Base-by-base conservation (phyloP, 2,888 invertebrate species). In the Andrena trimmerana region DNA sequence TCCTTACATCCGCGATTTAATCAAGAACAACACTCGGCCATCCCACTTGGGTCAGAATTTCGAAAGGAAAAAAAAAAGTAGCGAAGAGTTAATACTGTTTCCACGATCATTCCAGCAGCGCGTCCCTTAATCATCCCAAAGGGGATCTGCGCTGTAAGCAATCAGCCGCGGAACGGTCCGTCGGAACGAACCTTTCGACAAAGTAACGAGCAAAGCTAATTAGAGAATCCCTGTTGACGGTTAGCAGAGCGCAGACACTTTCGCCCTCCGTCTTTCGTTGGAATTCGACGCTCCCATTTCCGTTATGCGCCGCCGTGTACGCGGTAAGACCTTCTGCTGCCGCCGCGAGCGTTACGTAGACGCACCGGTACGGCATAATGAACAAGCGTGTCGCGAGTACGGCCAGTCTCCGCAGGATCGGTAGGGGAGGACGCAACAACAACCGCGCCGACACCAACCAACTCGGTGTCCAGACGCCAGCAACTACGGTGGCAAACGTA, bases 331-430 rank as follows among this genome's bases (percentile, higher is more conserved):
- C 24, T 48, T 59, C 13, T 8, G 6, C 50, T 5, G 36, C 8
- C 48, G n/a, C 60, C 16, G 36, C 27, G 31, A 70, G 60, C 42
- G 77, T 69, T 65, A 68, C 65, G 65, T 33, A 69, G 36, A 68
- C 78, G 74, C 73, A 70, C 67, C 48, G 72, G 57, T 31, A 68
- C 67, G 73, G 66, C 60, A 66, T 86, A 86, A 86, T 78, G 82
- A 85, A 86, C 86, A 77, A 82, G 60, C 82, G 63, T 86, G 85
- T 82, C 78, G 77, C 66, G 65, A 36, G 54, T 54, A 66, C 59
- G 50, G 24, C 31, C 62, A 60, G 48, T 65, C 52, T 16, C 52
- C 33, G 54, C 16, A 16, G 62, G 65, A 52, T 42, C 60, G 67
- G 80, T 48, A 71, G 68, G 42, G 36, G 36, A 52, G 54, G 36